Base-by-base conservation (phyloP, 2,888 invertebrate genomes). In the Cephus rjabovi region DNA sequence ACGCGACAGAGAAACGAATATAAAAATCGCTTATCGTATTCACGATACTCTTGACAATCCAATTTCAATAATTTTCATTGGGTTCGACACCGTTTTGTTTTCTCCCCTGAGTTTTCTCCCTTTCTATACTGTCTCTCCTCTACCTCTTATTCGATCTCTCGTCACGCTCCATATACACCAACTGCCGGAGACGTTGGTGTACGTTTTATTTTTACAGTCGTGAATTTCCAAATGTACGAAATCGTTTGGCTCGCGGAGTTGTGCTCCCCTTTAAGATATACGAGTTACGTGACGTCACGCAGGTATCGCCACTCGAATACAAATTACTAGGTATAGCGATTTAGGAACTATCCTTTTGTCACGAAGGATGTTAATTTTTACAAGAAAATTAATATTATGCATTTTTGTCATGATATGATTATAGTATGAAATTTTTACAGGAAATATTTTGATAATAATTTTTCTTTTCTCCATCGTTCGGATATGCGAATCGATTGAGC, bases 21-120 rank as follows among this genome's bases (percentile, higher is more conserved):
- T 81, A 78, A 82, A 82, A 84, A 80, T 74, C 69, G 76, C 77
- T 76, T 35, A 78, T 76, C 76, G 77, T 23, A 56, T 56, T 56
- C 56, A 56, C 23, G 34, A 31, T 34, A 35, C 68, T 77, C 77
- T 77, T 69, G 69, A 69, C 35, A 74, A 34, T 77, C 34, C 69
- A 77, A 74, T 77, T 77, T 77, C 77, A 77, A 77, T 77, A 69
- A 77, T 77, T 77, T 74, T 74, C 33, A 77, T 71, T 71, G 71
- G 71, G 30, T 71, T 9, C 71, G 30, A 71, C 69, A 74, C 73
- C 77, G 56, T 56, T 56, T 56, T 56, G 23, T 56, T 56, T 56
- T 56, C 2, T 56, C 56, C 23, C 56, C 9, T 56, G 9, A 56
- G 4, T 37, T 37, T 23, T 6, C 23, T 56, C 56, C 9, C 56